Percentiles rank a stretch among this genome's conserved stretches.
These are phyloP conservation scores for Brachionus calyciflorus DNA, from an alignment of 1,140 invertebrate genomes.

Conservation along the genomic window DNA sequence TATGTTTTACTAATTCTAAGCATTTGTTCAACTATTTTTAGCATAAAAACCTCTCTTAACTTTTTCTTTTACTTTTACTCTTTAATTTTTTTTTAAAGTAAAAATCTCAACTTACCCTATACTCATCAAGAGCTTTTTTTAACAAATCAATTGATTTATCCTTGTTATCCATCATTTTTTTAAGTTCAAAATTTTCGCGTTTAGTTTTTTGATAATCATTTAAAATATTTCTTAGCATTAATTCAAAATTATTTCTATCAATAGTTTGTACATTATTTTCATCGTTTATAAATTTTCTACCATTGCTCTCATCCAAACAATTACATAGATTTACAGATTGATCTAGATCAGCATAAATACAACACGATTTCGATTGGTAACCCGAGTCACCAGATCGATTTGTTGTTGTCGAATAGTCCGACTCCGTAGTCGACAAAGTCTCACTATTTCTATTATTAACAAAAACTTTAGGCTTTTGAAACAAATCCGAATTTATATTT, in stretches of 20 bases:
- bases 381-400: conserved; percentile 25
- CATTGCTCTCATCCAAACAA: neutral
- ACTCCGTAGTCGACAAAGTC: neutral
- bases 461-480: conserved; percentile 36
- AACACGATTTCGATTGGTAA: conserved; percentile 34
- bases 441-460: neutral
- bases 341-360: conserved; percentile 34
- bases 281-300: neutral
- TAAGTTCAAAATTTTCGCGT: conserved; percentile 20
- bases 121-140: conserved; percentile 32
- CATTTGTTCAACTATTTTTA: too few relatives aligned
- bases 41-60: too few relatives aligned
- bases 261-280: neutral
- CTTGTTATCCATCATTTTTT: conserved; percentile 10
- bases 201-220: conserved; percentile 13
- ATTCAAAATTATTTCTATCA: neutral
- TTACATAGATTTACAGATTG: conserved; percentile 1
- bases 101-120: neutral
- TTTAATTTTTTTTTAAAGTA: too few relatives aligned
- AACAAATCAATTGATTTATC: conserved; percentile 29
- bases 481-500: conserved; percentile 36
- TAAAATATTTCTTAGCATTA: conserved; percentile 21
- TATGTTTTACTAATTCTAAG: too few relatives aligned
- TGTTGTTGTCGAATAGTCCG: conserved; percentile 33
- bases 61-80: too few relatives aligned